A percentile compares a stretch with the other conserved stretches of the same genome.
Conservation (phyloP, 2,113 vertebrate species). For the Petroica traversi region DNA sequence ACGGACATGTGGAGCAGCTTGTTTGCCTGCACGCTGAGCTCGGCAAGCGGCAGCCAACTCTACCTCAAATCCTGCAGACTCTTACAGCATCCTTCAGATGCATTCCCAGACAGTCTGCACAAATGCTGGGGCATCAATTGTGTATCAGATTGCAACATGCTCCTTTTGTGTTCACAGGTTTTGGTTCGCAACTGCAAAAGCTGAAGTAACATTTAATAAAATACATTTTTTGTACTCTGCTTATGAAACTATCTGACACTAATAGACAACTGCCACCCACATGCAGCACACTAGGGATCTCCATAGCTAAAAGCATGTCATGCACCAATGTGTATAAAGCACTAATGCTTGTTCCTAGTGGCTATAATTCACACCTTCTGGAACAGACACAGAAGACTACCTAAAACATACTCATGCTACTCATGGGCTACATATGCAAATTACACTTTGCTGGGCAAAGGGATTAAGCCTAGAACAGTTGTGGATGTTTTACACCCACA, state of each 20-base stretch:
- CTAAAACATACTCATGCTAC: neutral
- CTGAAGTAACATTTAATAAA: neutral
- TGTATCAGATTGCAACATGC: neutral
- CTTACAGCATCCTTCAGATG: neutral
- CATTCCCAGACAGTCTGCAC: neutral
- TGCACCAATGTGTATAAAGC: neutral
- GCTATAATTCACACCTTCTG: neutral
- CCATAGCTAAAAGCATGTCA: neutral
- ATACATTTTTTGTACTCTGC: neutral
- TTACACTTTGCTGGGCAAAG: neutral
- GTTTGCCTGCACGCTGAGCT: neutral
- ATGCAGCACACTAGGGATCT: neutral
- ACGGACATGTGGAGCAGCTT: neutral
- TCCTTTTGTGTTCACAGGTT: neutral
- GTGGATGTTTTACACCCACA: neutral
- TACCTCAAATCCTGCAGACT: neutral
- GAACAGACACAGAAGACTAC: neutral
- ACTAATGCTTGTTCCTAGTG: neutral
- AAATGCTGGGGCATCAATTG: neutral
- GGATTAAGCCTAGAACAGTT: neutral
- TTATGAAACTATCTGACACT: neutral
- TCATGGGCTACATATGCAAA: neutral
- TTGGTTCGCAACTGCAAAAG: neutral
- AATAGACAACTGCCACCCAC: neutral
- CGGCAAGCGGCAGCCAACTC: too few relatives aligned